Base-by-base conservation (phyloP, 2,113 vertebrate genomes). In the Lepus americanus region DNA sequence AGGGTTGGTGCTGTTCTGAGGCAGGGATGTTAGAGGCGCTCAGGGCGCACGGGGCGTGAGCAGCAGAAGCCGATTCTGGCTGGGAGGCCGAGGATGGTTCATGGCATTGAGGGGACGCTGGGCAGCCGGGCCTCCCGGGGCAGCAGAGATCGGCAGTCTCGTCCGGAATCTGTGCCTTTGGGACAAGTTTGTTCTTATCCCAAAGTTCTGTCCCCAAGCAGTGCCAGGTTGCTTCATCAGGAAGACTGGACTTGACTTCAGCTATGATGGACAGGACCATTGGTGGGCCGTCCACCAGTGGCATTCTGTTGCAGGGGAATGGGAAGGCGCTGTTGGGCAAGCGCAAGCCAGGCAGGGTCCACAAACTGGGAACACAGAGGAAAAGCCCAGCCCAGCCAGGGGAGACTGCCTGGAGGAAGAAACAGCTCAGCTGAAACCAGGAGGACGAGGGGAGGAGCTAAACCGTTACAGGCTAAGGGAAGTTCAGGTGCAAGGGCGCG, bases 131-230 rank as follows among this genome's bases (percentile, higher is more conserved):
- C 72, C 67, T 31, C 1, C 23, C 1, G 9, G 25, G 55, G 13
- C 16, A 9, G 31, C 67, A 44, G 13, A 11, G 0, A 53, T 0
- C 8, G 81, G 1, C 16, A 0, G 6, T n/a, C 1, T 19, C 73
- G 17, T 22, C 6, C 72, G 66, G 31, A 51, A 6, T 19, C 55
- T 2, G 0, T 44, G 22, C 23, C 69, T n/a, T n/a, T 55, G 66
- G 66, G n/a, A 73, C 49, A 49, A 19, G 49, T 3, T 11, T 36
- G 11, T 79, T 59, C 77, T 39, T 39, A 39, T 87, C 25, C 17
- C 72, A 39, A 2, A 44, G 12, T 55, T 70, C 70, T 49, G 33
- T 44, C 3, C 3, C 73, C 12, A 27, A 10, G 19, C 59, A 25
- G 12, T 12, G 31, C 3, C 82, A 14, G 6, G 22, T 70, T 59